phyloP scores from a whole-genome alignment of 2,797 vertebrate species.

The Apogon hyalosoma region DNA sequence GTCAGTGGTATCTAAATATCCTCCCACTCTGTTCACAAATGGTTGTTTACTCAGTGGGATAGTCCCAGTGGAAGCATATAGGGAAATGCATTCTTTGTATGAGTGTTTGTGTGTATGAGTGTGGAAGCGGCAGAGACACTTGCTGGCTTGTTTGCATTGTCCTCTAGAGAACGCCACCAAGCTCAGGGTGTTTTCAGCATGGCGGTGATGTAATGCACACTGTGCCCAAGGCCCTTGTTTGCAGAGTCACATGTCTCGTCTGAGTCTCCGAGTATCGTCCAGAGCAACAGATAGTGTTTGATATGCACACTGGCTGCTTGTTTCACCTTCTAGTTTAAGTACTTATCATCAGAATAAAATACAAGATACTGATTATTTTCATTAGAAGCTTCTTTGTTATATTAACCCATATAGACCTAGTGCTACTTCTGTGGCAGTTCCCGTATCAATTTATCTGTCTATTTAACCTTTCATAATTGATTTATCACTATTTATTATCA shows the following conservation, averaged over 20 bases:
- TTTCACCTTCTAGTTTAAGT: conserved; percentile 23
- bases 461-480: no score
- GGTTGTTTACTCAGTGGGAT: conserved; percentile 58
- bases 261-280: conserved; percentile 42
- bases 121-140: conserved; percentile 47
- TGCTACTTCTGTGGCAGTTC: no score
- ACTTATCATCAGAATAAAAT: not conserved
- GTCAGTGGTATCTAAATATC: conserved; percentile 68
- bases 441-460: no score
- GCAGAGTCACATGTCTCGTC: conserved; percentile 78
- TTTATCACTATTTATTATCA: no score
- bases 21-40: conserved; percentile 70
- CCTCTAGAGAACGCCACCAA: conserved; percentile 71
- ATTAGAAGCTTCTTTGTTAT: no score
- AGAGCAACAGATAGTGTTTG: conserved; percentile 35
- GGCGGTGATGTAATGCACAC: conserved; percentile 80
- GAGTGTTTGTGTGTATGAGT: conserved; percentile 9
- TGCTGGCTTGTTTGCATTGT: conserved; percentile 73
- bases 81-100: conserved; percentile 28
- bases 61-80: conserved; percentile 40
- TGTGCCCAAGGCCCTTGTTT: conserved; percentile 77
- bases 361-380: not conserved
- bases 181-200: conserved; percentile 76
- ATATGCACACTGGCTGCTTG: conserved; percentile 47
- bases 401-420: no score